Percentiles rank a stretch among this genome's conserved stretches.
phyloP scores from a whole-genome alignment of 2,888 invertebrate species.

The Xanthorhoe designata region DNA sequence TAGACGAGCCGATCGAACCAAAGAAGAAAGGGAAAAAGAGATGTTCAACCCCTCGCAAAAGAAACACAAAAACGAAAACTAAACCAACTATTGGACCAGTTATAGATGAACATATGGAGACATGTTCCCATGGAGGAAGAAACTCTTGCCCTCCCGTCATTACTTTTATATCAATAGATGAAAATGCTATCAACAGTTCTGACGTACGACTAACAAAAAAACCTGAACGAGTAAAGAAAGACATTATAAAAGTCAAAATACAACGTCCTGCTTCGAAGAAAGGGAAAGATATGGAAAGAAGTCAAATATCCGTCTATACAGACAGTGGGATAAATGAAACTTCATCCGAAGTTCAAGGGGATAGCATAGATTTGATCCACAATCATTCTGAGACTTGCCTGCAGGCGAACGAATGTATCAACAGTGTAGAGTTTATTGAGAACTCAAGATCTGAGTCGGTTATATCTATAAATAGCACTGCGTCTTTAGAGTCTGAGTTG shows the following conservation, averaged over 20 bases:
- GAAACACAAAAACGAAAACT: conserved; percentile 47
- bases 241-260: conserved; percentile 78
- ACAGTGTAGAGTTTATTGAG: conserved; percentile 67
- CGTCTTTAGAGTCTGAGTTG: conserved; percentile 43
- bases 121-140: conserved; percentile 58
- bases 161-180: conserved; percentile 43
- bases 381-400: conserved; percentile 79
- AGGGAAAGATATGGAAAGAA: conserved; percentile 28
- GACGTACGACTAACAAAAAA: conserved; percentile 38
- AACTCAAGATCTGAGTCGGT: conserved; percentile 53
- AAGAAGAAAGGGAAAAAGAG: conserved; percentile 54
- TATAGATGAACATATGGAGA: conserved; percentile 66
- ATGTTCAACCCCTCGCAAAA: conserved; percentile 68
- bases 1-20: conserved; percentile 40
- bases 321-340: conserved; percentile 70
- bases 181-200: conserved; percentile 41
- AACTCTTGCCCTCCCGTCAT: conserved; percentile 68
- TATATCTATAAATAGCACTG: conserved; percentile 58
- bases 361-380: conserved; percentile 72
- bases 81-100: conserved; percentile 54
- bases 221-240: conserved; percentile 59
- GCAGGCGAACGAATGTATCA: conserved; percentile 68
- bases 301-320: conserved; percentile 51
- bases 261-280: conserved; percentile 55
- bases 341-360: conserved; percentile 49